Conservation (phyloP, 2,888 invertebrate species). For the Hypolimnas misippus region DNA sequence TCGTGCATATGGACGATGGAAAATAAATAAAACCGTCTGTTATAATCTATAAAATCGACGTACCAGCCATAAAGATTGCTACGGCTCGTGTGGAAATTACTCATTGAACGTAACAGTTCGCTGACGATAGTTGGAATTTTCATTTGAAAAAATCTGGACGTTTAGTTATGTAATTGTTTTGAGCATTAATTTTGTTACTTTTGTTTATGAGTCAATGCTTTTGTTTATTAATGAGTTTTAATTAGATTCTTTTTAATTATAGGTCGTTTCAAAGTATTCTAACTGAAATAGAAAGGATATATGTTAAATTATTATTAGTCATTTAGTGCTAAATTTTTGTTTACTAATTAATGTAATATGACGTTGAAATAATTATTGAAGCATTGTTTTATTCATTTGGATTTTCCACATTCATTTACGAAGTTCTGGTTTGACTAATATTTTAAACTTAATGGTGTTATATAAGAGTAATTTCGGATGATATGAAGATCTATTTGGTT, state of each 20-base stretch:
- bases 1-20: conserved; percentile 25
- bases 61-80: not conserved
- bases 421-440: no score
- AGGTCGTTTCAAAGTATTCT: no score
- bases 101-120: not conserved
- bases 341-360: no score
- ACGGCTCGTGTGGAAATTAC: conserved; percentile 9
- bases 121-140: not conserved
- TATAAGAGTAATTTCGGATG: no score
- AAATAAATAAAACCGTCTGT: conserved; percentile 30
- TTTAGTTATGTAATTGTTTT: not conserved
- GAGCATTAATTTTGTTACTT: not conserved
- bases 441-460: no score
- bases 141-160: not conserved
- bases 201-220: not conserved
- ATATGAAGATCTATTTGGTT: no score
- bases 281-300: no score
- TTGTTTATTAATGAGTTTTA: not conserved
- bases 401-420: no score
- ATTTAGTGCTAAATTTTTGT: no score
- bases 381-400: no score
- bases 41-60: conserved; percentile 24
- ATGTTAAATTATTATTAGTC: no score
- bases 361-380: no score
- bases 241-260: not conserved